A percentile compares a stretch with the other conserved stretches of the same genome.
These are phyloP conservation scores for Polietes domitor DNA, from an alignment of 2,888 invertebrate genomes.

Conservation along the genomic window DNA sequence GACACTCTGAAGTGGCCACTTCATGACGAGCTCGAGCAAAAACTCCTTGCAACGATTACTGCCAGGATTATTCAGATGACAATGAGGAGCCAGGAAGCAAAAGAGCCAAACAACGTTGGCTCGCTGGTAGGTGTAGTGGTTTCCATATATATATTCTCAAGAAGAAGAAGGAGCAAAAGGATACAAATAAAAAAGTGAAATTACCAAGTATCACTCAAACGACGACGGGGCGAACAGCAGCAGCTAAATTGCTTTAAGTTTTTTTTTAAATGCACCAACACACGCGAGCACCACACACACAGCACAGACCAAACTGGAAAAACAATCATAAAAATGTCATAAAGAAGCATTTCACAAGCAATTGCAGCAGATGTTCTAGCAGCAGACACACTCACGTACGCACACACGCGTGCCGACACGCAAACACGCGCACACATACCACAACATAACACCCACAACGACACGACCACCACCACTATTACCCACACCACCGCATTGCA, in stretches of 20 bases:
- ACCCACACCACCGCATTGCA: neutral
- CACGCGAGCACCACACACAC: neutral
- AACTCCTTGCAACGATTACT: neutral
- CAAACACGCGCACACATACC: neutral
- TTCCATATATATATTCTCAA: neutral
- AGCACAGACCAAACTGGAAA: neutral
- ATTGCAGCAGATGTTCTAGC: slow-evolving; percentile 1
- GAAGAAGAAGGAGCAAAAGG: neutral
- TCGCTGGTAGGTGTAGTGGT: too few relatives aligned
- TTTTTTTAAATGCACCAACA: neutral
- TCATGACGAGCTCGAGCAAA: neutral
- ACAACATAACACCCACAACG: neutral
- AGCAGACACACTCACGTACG: neutral
- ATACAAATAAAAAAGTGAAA: slow-evolving; percentile 1
- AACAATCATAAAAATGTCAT: slow-evolving; percentile 17
- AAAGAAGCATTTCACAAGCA: neutral
- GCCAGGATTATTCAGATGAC: neutral
- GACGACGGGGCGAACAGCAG: neutral
- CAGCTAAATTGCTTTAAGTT: slow-evolving; percentile 22
- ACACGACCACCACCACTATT: neutral
- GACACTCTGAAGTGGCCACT: neutral
- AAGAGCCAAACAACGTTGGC: too few relatives aligned
- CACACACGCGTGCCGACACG: neutral
- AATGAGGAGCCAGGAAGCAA: neutral
- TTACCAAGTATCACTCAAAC: neutral